Base-by-base conservation (phyloP, 2,888 invertebrate genomes). In the Elmis aenea region DNA sequence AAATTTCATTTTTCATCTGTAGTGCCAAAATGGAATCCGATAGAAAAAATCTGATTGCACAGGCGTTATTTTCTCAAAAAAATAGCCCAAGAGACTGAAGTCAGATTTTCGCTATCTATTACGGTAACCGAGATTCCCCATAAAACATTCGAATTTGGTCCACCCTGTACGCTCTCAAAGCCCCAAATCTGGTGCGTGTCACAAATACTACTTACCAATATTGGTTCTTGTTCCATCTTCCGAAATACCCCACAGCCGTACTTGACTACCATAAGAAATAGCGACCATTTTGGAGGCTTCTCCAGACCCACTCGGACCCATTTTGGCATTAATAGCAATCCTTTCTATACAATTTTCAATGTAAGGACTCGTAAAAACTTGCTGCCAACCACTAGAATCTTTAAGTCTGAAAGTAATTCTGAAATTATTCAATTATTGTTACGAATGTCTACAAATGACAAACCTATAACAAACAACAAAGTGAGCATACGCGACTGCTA, bases 351-450 rank as follows among this genome's bases (percentile, higher is more conserved):
- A 78, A 2, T 82, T 79, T 54, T 93, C 92, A 59, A 95, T 87
- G 45, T 90, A 85, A 0, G 93, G 89, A 46, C 94, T 93, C 34
- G 90, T 92, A 70, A 95, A 96, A 5, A 89, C 85, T 56, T 89
- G 81, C 61, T 93, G 92, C 96, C 96, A 97, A 3, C 96, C 96
- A 50, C 88, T 89, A 0, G 93, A 91, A 67, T 97, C 96, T 68
- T 94, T 95, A 59, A 96, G 78, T 61, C 95, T 67, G 39, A 37
- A 54, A 50, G 15, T 35, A 37, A 24, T 10, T 14, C 18, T 34
- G 9, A 20, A 5, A 22, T 12, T 10, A 26, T 33, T 23, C 10
- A 12, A 15, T 8, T 29, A 18, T 3, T n/a, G 9, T 26, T 26
- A n/a, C 13, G 2, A 26, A 11, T 9, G n/a, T 2, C 16, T n/a